Percentiles rank a stretch among this genome's conserved stretches.
Conservation (phyloP, 2,888 invertebrate species). For the Cryptus viduatorius region DNA sequence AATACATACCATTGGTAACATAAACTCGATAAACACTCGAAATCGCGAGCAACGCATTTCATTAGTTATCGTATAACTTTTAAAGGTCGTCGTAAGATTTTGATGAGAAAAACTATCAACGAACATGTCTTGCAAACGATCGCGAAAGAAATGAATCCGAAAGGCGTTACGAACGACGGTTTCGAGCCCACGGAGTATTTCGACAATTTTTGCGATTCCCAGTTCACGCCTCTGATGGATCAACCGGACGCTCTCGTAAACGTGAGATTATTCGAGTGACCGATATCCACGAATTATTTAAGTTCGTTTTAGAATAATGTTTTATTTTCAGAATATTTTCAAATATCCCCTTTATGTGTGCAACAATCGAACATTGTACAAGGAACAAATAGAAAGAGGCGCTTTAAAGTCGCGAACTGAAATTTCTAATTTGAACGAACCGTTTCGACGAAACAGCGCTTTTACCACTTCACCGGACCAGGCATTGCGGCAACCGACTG, state of each 20-base stretch:
- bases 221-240: conserved; percentile 63
- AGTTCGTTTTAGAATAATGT: background rate
- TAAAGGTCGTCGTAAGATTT: conserved; percentile 72
- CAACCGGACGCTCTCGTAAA: conserved; percentile 44
- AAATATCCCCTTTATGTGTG: conserved; percentile 67
- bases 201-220: conserved; percentile 64
- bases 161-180: conserved; percentile 24
- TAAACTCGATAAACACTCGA: too few relatives aligned
- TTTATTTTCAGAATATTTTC: conserved; percentile 54
- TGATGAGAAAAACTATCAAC: conserved; percentile 54
- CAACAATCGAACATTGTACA: conserved; percentile 66
- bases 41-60: conserved; percentile 79
- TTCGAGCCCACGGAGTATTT: conserved; percentile 65
- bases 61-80: conserved; percentile 84
- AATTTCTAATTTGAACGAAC: conserved; percentile 67
- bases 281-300: background rate
- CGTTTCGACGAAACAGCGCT: conserved; percentile 68
- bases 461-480: conserved; percentile 67
- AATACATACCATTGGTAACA: conserved; percentile 31
- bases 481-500: conserved; percentile 66
- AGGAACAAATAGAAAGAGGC: conserved; percentile 61
- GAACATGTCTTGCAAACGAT: conserved; percentile 53
- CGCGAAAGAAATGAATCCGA: conserved; percentile 32
- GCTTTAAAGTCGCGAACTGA: conserved; percentile 63
- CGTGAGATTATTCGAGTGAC: conserved; percentile 47